Percentiles rank a stretch among this genome's conserved stretches.
Conservation (phyloP, 2,113 vertebrate species). For the Protomyctophum bolini region DNA sequence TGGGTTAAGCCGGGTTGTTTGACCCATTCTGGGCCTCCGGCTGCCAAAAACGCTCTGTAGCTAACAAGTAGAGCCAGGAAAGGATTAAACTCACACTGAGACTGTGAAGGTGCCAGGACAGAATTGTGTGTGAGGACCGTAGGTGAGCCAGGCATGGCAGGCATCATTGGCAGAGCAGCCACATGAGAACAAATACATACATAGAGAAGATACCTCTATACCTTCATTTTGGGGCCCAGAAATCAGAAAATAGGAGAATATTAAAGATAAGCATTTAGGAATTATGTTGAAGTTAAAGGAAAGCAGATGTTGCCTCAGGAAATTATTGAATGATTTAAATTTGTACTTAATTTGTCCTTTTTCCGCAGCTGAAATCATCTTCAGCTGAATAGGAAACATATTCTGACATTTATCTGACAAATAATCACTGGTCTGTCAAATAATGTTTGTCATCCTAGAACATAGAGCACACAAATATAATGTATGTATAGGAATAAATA, state of each 20-base stretch:
- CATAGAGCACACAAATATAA: too few species aligned
- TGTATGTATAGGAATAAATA: too few species aligned
- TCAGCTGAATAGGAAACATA: neutral
- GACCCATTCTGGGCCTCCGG: slow-evolving; percentile 61
- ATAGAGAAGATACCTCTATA: neutral
- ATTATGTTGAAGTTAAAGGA: too few species aligned
- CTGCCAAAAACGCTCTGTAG: slow-evolving; percentile 73
- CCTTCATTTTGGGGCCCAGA: too few species aligned
- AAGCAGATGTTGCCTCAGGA: too few species aligned
- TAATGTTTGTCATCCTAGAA: too few species aligned
- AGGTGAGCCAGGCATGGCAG: slow-evolving; percentile 34
- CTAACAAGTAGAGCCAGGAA: slow-evolving; percentile 69
- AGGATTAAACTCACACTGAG: slow-evolving; percentile 71
- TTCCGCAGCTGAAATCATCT: neutral
- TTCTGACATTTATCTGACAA: neutral
- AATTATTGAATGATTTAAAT: too few species aligned
- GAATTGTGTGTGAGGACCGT: slow-evolving; percentile 4
- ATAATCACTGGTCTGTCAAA: too few species aligned
- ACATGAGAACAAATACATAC: neutral
- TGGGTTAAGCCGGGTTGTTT: slow-evolving; percentile 45
- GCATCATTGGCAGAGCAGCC: slow-evolving; percentile 19
- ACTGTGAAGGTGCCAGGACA: slow-evolving; percentile 41
- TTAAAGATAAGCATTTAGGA: too few species aligned
- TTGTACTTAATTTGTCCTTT: too few species aligned
- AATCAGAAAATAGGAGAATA: too few species aligned